phyloP scores from a whole-genome alignment of 1,140 invertebrate genomes.

The Cydia pomonella region DNA sequence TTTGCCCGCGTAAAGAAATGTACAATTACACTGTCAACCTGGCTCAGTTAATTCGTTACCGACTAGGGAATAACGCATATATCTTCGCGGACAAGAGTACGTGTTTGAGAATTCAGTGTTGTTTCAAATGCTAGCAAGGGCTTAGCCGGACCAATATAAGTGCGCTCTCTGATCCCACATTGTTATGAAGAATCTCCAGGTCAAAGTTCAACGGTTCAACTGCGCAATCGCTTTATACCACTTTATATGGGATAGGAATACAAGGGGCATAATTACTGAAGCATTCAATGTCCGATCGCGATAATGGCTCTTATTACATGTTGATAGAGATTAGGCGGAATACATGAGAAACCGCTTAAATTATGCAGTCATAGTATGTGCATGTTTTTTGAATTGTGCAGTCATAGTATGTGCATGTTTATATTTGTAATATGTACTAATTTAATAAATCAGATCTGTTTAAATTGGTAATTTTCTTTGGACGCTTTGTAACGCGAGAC shows the following conservation, averaged over 20 bases:
- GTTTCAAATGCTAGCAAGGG: neutral
- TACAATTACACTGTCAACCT: slow-evolving; percentile 3
- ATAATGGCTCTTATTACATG: slow-evolving; percentile 13
- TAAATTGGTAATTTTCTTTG: no score
- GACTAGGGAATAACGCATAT: neutral
- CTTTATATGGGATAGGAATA: neutral
- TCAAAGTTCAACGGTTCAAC: neutral
- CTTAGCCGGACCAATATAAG: no score
- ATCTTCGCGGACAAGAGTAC: neutral
- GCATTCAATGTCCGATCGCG: neutral
- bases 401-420: no score
- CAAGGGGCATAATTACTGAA: slow-evolving; percentile 1
- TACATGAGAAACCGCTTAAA: no score
- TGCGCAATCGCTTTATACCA: neutral
- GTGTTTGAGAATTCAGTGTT: neutral
- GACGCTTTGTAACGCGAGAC: no score
- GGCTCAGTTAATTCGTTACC: neutral
- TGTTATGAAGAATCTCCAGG: no score
- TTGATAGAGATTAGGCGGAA: neutral
- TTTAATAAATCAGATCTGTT: no score
- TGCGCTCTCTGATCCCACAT: no score
- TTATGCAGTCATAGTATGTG: no score
- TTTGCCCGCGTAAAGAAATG: neutral
- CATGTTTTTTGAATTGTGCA: no score
- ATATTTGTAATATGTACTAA: no score